phyloP scores from a whole-genome alignment of 1,140 invertebrate species.

The Drosophila parvula region DNA sequence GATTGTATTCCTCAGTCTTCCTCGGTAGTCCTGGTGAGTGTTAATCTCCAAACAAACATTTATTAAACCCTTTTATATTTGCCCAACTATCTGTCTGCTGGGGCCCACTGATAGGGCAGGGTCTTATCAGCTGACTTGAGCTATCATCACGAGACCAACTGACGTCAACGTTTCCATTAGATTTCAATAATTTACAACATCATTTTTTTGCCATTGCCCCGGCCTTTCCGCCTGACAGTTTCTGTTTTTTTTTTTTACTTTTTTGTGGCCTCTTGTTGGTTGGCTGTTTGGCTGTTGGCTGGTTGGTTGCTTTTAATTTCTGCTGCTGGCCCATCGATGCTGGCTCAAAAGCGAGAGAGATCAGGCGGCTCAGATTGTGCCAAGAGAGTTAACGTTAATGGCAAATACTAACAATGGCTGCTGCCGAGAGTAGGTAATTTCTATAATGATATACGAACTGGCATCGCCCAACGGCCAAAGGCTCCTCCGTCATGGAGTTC shows the following conservation, averaged over 20 bases:
- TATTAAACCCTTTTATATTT: not conserved
- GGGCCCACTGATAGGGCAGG: conserved; percentile 4
- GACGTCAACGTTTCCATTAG: conserved; percentile 74
- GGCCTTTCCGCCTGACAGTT: conserved; percentile 15
- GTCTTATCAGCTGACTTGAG: conserved; percentile 22
- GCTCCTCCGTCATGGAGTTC: conserved; percentile 38
- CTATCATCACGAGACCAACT: conserved; percentile 53
- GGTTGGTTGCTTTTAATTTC: conserved; percentile 45
- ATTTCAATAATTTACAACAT: conserved; percentile 76
- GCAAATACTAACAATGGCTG: conserved; percentile 80
- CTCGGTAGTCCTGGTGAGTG: conserved; percentile 93
- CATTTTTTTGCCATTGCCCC: conserved; percentile 23
- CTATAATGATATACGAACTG: conserved; percentile 83
- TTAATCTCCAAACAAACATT: not conserved
- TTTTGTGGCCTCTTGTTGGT: conserved; percentile 17
- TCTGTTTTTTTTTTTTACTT: conserved; percentile 6
- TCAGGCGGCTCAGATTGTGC: conserved; percentile 69
- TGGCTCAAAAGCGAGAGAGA: conserved; percentile 39
- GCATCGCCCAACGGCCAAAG: conserved; percentile 69
- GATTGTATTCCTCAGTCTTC: conserved; percentile 95
- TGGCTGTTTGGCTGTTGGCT: conserved; percentile 1
- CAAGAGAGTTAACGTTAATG: conserved; percentile 81
- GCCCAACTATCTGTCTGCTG: conserved; percentile 13
- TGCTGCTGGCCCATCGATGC: conserved; percentile 33
- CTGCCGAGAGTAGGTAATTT: conserved; percentile 76